Conservation (phyloP, 2,797 vertebrate genomes). For the Loriculus beryllinus region DNA sequence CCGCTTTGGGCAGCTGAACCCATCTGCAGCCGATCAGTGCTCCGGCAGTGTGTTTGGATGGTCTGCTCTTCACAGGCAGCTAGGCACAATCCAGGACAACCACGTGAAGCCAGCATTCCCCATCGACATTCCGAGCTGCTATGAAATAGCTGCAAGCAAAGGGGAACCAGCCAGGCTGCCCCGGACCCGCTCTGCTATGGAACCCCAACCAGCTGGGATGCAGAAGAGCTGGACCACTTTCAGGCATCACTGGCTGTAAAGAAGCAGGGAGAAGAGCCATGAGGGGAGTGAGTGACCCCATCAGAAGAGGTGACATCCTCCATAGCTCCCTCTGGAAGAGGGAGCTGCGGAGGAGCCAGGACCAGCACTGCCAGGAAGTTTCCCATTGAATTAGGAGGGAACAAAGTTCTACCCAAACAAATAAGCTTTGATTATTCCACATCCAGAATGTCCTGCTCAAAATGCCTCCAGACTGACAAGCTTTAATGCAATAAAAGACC, state of each 20-base stretch:
- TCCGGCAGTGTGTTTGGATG: neutral
- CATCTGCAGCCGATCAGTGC: neutral
- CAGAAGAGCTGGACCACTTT: neutral
- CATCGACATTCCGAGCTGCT: neutral
- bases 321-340: neutral
- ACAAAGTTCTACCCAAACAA: neutral
- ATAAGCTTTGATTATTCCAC: neutral
- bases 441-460: neutral
- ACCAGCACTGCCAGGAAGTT: neutral
- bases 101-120: neutral
- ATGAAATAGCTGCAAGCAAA: neutral
- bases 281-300: neutral
- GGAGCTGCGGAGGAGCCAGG: neutral
- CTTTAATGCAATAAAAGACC: constrained; percentile 1
- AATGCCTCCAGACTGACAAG: neutral
- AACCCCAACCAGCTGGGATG: neutral
- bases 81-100: neutral
- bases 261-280: neutral
- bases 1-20: neutral
- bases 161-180: neutral
- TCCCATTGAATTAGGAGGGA: neutral
- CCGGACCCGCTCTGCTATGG: fast-evolving
- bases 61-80: neutral
- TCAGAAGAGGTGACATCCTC: neutral
- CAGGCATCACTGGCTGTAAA: neutral